A percentile compares a stretch with the other conserved stretches of the same genome.
Conservation (phyloP, 1,140 invertebrate genomes). For the Meteorus sp. region DNA sequence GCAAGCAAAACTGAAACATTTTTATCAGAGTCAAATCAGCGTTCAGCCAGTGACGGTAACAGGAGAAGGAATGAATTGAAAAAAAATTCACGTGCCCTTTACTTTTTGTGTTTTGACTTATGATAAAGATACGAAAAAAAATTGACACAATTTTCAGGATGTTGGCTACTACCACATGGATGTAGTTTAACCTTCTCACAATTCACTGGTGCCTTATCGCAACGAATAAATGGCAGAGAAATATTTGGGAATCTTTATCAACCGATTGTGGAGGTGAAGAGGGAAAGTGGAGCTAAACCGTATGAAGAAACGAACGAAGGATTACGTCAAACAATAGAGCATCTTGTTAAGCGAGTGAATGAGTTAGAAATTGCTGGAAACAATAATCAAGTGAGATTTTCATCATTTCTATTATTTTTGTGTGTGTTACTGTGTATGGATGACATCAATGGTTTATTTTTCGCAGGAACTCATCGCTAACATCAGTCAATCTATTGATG, state of each 20-base stretch:
- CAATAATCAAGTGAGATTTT: constrained; percentile 39
- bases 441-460: constrained; percentile 11
- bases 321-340: constrained; percentile 31
- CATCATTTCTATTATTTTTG: constrained; percentile 6
- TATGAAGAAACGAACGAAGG: constrained; percentile 26
- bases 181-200: constrained; percentile 19
- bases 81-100: no score
- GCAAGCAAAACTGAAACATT: no score
- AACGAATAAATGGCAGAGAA: neutral
- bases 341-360: constrained; percentile 36
- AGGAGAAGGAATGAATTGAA: constrained; percentile 31
- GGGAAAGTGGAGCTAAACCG: neutral
- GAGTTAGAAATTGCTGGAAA: constrained; percentile 36
- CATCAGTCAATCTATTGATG: constrained; percentile 32
- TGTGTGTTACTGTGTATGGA: neutral
- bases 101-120: neutral
- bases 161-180: constrained; percentile 35
- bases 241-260: neutral
- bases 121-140: constrained; percentile 1
- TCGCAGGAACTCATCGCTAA: constrained; percentile 36
- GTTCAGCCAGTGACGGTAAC: constrained; percentile 30
- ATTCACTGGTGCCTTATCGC: neutral
- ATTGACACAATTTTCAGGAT: constrained; percentile 39
- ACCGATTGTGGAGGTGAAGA: neutral
- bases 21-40: constrained; percentile 29